Evolutionary conservation across 2,113 vertebrate genomes (phyloP), one percentile per base, ranked within the genome.

Genomic region (Lampris incognitus): DNA sequence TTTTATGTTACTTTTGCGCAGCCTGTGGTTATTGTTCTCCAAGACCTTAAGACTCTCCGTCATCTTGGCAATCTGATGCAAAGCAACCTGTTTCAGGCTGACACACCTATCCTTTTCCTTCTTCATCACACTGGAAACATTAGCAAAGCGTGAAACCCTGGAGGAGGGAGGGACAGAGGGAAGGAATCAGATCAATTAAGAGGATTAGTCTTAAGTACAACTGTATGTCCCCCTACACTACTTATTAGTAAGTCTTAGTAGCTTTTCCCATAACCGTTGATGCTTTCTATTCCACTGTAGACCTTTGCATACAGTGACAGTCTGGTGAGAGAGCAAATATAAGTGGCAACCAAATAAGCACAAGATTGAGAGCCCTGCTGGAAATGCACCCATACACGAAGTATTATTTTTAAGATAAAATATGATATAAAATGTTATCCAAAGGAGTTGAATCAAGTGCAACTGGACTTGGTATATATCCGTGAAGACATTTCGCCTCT

Each of bases 31-130:
- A 85, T 96, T 94, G 65, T 96, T 97, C 83, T 93, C 91, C 78
- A 95, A 88, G 67, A 95, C 89, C 85, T 94, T 94, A 54, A 94
- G 62, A 54, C 89, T 92, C 50, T 95, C 94, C 69, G 70, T 92
- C 74, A 96, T 87, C 90, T 97, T 95, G 6, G 84, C 87, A 50
- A 91, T 89, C 11, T 93, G 94, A 78, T 96, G 95, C 4, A 94
- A 94, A 76, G 95, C 92, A 64, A 80, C 85, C 55, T 93, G 85
- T 81, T 96, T 93, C 67, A 98, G 90, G 36, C 91, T 90, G n/a
- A 96, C 86, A 71, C 93, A 95, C 86, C 96, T 99, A 9, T 95
- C 95, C 85, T 93, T 96, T 92, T 98, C 96, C 11, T 76, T 93
- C 74, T 90, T 90, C 48, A 97, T 63, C 62, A 92, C 65, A 38